These are phyloP conservation scores for Volucella bombylans DNA, from an alignment of 2,888 invertebrate genomes.

Conservation along the genomic window DNA sequence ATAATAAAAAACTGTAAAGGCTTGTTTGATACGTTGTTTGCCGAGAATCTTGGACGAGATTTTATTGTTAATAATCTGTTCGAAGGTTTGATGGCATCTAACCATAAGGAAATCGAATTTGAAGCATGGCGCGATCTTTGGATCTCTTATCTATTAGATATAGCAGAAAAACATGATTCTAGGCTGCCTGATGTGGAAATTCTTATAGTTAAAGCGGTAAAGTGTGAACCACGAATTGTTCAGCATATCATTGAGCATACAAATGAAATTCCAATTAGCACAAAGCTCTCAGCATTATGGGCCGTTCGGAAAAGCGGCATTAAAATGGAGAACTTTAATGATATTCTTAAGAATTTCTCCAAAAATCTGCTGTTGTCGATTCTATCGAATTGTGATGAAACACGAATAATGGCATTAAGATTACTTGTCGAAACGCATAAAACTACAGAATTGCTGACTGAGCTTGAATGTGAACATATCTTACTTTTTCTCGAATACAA, in stretches of 20 bases:
- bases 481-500: conserved; percentile 87
- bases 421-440: conserved; percentile 89
- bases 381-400: conserved; percentile 83
- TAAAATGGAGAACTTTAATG: conserved; percentile 74
- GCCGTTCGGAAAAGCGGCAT: conserved; percentile 83
- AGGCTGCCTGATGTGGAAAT: conserved; percentile 77
- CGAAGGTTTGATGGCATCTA: conserved; percentile 83
- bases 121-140: conserved; percentile 83
- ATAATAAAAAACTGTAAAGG: conserved; percentile 76
- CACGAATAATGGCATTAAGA: conserved; percentile 87
- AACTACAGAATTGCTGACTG: conserved; percentile 86
- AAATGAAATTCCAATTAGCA: conserved; percentile 77
- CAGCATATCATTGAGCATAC: conserved; percentile 75
- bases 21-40: conserved; percentile 77
- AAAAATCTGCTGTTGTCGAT: conserved; percentile 84
- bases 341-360: conserved; percentile 83
- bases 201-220: conserved; percentile 79
- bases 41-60: conserved; percentile 78
- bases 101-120: conserved; percentile 80
- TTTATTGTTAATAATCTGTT: conserved; percentile 84
- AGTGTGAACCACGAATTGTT: conserved; percentile 77
- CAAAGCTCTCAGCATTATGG: conserved; percentile 80
- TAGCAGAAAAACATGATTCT: conserved; percentile 73
- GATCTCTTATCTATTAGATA: conserved; percentile 80
- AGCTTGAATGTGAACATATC: conserved; percentile 86